Evolutionary conservation across 1,140 invertebrate genomes (phyloP).

Genomic region (Drosophila bocqueti): DNA sequence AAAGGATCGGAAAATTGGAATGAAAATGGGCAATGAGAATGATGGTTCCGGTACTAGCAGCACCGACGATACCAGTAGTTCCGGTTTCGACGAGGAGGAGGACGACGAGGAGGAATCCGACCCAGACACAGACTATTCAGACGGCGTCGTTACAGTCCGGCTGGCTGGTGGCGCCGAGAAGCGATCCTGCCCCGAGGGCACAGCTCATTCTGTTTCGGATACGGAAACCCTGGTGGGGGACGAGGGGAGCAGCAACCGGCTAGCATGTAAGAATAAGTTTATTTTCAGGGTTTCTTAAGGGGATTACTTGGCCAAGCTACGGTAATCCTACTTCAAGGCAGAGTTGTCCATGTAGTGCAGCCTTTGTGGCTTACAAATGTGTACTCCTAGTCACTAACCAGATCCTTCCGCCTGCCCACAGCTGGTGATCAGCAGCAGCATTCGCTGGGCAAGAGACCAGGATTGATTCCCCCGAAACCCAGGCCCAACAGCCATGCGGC

Average conservation of each 20-base stretch:
- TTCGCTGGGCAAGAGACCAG: not conserved
- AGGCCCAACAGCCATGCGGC: conserved; percentile 35
- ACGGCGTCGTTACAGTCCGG: conserved; percentile 17
- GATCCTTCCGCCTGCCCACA: conserved; percentile 16
- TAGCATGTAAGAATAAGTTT: conserved; percentile 49
- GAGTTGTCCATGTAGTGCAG: not conserved
- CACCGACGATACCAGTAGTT: conserved; percentile 34
- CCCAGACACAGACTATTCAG: conserved; percentile 9
- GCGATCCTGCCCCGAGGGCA: not conserved
- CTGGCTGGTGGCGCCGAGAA: conserved; percentile 64
- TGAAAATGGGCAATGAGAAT: not conserved
- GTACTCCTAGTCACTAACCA: not conserved
- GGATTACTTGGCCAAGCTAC: not conserved
- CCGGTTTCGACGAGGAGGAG: conserved; percentile 19
- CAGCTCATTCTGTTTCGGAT: conserved; percentile 51
- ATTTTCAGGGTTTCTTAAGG: not conserved
- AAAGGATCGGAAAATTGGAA: not conserved
- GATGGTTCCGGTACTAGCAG: conserved; percentile 5
- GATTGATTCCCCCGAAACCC: not conserved
- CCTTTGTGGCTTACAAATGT: not conserved
- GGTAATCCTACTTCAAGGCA: not conserved
- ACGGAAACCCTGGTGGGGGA: conserved; percentile 64
- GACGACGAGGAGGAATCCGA: conserved; percentile 18
- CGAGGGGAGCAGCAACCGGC: conserved; percentile 18
- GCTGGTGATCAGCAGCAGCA: conserved; percentile 11